Conservation (phyloP, 2,797 vertebrate genomes). For the Microchirus variegatus region DNA sequence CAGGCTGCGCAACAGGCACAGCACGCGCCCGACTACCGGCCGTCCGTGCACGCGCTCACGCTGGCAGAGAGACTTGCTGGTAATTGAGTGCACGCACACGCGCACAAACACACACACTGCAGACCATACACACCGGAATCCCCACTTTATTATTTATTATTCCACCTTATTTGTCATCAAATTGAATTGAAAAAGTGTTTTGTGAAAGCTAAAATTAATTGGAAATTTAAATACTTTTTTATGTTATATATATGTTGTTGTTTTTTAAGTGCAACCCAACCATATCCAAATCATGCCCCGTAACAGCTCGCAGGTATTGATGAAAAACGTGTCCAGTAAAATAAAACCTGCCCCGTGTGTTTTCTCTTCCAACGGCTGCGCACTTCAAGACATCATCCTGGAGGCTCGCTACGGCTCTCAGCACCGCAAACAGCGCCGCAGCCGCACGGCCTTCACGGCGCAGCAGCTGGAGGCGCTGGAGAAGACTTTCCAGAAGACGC, state of each 20-base stretch:
- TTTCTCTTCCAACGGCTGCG: constrained; percentile 96
- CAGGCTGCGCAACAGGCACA: constrained; percentile 98
- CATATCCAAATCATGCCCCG: too few species aligned
- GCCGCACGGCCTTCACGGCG: constrained; percentile 95
- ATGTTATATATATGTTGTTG: too few species aligned
- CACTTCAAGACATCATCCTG: constrained; percentile 99
- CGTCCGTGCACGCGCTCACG: constrained; percentile 94
- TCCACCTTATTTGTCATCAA: too few species aligned
- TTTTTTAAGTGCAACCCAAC: too few species aligned
- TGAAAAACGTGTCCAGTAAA: constrained; percentile 56
- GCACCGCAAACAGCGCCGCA: constrained; percentile 96
- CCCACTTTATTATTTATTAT: too few species aligned
- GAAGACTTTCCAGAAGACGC: constrained; percentile 98
- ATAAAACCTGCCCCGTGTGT: constrained; percentile 90
- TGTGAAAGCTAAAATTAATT: too few species aligned
- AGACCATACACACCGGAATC: background rate
- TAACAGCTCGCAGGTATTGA: background rate
- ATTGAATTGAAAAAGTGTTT: too few species aligned
- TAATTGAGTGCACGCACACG: constrained; percentile 82
- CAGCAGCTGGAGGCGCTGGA: constrained; percentile 96
- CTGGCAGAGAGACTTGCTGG: constrained; percentile 96
- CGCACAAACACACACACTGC: background rate
- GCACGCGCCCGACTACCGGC: constrained; percentile 93
- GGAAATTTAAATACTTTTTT: too few species aligned
- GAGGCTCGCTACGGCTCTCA: constrained; percentile 98